Percentiles rank a stretch among this genome's conserved stretches.
These are phyloP conservation scores for Chaetodon trifasciatus DNA, from an alignment of 2,797 vertebrate genomes.

Conservation along the genomic window DNA sequence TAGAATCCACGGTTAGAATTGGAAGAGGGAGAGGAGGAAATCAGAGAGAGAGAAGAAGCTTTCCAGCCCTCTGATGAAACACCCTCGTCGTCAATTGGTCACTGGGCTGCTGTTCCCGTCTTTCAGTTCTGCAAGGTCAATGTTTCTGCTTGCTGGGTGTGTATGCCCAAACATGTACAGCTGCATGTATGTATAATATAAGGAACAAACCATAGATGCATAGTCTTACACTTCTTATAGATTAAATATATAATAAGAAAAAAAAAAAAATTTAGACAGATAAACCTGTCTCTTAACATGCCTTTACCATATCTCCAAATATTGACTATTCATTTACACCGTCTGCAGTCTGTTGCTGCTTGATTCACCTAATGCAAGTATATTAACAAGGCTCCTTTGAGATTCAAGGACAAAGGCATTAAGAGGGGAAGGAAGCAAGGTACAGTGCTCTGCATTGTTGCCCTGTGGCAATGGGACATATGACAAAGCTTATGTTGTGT, in stretches of 20 bases:
- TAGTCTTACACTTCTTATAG: background rate
- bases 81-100: constrained; percentile 59
- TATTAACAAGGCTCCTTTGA: constrained; percentile 76
- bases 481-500: constrained; percentile 37
- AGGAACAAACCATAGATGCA: constrained; percentile 10
- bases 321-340: constrained; percentile 79
- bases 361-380: constrained; percentile 79
- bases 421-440: constrained; percentile 61
- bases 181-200: constrained; percentile 31
- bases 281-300: constrained; percentile 54
- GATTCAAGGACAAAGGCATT: constrained; percentile 80
- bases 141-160: constrained; percentile 29
- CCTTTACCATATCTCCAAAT: constrained; percentile 67
- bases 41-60: constrained; percentile 30
- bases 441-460: constrained; percentile 43
- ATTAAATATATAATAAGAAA: constrained; percentile 10
- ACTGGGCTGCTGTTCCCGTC: constrained; percentile 62
- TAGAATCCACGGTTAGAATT: constrained; percentile 24
- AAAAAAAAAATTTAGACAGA: constrained; percentile 29
- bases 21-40: constrained; percentile 25
- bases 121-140: constrained; percentile 78
- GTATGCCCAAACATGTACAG: constrained; percentile 12
- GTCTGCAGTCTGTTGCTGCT: constrained; percentile 70
- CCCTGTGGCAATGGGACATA: constrained; percentile 50
- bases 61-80: constrained; percentile 45